Evolutionary conservation across 2,113 vertebrate genomes (phyloP).

Genomic region (Caranx ignobilis): DNA sequence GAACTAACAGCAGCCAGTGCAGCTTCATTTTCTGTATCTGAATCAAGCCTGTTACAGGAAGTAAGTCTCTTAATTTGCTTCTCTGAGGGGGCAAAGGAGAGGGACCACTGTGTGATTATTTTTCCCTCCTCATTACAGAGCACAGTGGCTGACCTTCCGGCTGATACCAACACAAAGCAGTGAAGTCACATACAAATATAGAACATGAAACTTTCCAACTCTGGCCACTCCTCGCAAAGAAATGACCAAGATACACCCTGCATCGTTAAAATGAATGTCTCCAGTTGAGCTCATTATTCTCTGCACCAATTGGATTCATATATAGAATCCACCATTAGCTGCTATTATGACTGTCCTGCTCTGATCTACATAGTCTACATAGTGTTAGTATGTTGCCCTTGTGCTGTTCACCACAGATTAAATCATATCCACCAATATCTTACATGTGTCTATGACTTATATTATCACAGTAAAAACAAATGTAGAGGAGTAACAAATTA

Average conservation of each 20-base stretch:
- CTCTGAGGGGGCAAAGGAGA: constrained; percentile 28
- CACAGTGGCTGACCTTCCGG: constrained; percentile 50
- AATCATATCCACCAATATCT: background rate
- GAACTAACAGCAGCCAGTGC: constrained; percentile 29
- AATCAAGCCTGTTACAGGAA: constrained; percentile 32
- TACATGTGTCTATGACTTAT: too few species aligned
- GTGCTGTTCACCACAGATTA: background rate
- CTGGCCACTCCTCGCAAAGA: background rate
- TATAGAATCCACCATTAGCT: background rate
- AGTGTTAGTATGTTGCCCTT: too few species aligned
- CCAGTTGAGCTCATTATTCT: background rate
- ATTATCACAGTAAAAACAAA: too few species aligned
- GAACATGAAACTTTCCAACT: background rate
- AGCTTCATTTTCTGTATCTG: constrained; percentile 32
- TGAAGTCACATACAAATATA: constrained; percentile 3
- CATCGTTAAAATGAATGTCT: background rate
- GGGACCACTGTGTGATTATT: constrained; percentile 39
- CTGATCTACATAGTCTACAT: too few species aligned
- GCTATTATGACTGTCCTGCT: background rate
- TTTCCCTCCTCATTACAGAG: constrained; percentile 52
- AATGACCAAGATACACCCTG: background rate
- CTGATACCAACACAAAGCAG: constrained; percentile 30
- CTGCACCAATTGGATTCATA: background rate
- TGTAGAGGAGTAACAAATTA: too few species aligned
- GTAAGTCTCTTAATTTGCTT: constrained; percentile 32